Evolutionary conservation across 2,113 vertebrate species (phyloP).

Genomic region (Barnardius zonarius): DNA sequence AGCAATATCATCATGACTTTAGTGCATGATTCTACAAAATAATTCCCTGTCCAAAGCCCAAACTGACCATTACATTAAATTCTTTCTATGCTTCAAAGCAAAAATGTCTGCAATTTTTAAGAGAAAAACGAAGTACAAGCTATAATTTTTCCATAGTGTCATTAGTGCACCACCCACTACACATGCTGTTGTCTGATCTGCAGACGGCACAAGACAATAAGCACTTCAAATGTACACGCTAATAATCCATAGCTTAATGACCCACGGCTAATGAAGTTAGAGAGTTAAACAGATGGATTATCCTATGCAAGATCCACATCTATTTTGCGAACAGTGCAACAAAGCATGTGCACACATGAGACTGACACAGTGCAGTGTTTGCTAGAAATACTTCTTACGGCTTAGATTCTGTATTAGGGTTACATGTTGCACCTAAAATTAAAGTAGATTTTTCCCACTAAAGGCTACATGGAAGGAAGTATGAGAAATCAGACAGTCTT

Average conservation of each 20-base stretch:
- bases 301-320: neutral
- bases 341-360: neutral
- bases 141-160: neutral
- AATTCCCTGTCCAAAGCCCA: neutral
- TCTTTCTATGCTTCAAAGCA: neutral
- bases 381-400: neutral
- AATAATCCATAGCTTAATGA: neutral
- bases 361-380: neutral
- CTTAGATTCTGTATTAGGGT: neutral
- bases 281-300: neutral
- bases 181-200: accelerated
- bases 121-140: neutral
- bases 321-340: neutral
- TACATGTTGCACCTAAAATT: neutral
- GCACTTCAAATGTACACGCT: neutral
- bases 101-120: neutral
- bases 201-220: neutral
- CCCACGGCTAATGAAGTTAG: neutral
- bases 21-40: neutral
- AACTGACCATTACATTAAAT: neutral
- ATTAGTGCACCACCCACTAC: no score
- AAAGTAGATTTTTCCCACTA: neutral
- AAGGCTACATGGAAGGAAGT: neutral
- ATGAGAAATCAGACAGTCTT: neutral
- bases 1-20: neutral